Evolutionary conservation across 92 coral and sea anemone species (phyloP).

Genomic region (Porites lobata): DNA sequence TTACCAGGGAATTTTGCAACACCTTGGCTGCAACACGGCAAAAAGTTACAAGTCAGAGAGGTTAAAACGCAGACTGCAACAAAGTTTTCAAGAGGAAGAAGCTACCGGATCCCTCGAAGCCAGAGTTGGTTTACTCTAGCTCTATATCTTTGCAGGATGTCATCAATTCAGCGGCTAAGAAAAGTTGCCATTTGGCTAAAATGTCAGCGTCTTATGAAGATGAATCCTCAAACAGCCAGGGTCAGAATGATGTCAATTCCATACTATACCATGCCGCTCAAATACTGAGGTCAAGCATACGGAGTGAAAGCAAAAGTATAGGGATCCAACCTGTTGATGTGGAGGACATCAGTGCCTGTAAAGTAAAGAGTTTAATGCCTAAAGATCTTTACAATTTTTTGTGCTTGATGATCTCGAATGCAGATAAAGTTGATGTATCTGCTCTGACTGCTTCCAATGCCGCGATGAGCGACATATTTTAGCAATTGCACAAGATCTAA

Average conservation of each 20-base stretch:
- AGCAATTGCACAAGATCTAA: conserved; percentile 58
- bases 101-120: conserved; percentile 74
- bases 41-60: conserved; percentile 51
- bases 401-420: conserved; percentile 49
- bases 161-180: conserved; percentile 60
- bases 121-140: conserved; percentile 70
- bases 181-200: conserved; percentile 49
- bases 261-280: conserved; percentile 63
- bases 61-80: conserved; percentile 63
- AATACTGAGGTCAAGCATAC: conserved; percentile 50
- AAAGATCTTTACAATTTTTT: conserved; percentile 71
- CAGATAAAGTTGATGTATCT: conserved; percentile 24
- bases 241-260: conserved; percentile 34
- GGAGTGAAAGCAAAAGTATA: conserved; percentile 46
- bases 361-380: conserved; percentile 76
- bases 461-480: conserved; percentile 54
- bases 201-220: conserved; percentile 49
- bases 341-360: conserved; percentile 70
- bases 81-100: conserved; percentile 55
- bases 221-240: conserved; percentile 51
- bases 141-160: conserved; percentile 66
- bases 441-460: conserved; percentile 19
- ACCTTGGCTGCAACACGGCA: conserved; percentile 52
- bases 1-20: not conserved
- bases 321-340: conserved; percentile 43